Evolutionary conservation across 2,113 vertebrate genomes (phyloP).

Genomic region (Pheucticus melanocephalus): DNA sequence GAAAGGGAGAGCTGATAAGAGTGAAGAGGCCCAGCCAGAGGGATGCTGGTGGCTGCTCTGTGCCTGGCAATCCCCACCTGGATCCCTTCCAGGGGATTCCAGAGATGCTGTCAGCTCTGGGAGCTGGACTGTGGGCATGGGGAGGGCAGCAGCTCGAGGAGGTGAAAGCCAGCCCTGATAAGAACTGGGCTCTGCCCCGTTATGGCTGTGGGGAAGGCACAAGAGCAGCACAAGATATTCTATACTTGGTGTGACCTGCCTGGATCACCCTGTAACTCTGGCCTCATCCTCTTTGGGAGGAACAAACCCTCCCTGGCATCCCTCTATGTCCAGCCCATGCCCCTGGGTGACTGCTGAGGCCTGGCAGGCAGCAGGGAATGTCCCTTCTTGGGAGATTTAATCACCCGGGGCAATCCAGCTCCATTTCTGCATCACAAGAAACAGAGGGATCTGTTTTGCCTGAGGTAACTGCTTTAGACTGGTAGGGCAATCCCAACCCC

Average conservation of each 20-base stretch:
- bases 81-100: conserved; percentile 52
- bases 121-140: not conserved
- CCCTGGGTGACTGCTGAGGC: not conserved
- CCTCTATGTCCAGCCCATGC: not conserved
- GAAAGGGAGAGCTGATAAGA: conserved; percentile 44
- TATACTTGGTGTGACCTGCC: conserved; percentile 45
- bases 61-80: not conserved
- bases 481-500: not conserved
- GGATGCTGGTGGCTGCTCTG: not conserved
- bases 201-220: conserved; percentile 51
- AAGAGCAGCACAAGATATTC: conserved; percentile 40
- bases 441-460: not conserved
- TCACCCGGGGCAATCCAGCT: not conserved
- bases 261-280: not conserved
- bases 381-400: not conserved
- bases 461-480: not conserved
- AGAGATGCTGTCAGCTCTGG: not conserved
- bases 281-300: not conserved
- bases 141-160: not conserved
- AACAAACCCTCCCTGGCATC: not conserved
- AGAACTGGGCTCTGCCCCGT: conserved; percentile 16
- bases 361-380: not conserved
- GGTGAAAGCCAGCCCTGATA: conserved; percentile 44
- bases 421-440: not conserved
- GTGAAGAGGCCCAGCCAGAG: not conserved